Conservation (phyloP, 2,888 invertebrate species). For the Merodon equestris region DNA sequence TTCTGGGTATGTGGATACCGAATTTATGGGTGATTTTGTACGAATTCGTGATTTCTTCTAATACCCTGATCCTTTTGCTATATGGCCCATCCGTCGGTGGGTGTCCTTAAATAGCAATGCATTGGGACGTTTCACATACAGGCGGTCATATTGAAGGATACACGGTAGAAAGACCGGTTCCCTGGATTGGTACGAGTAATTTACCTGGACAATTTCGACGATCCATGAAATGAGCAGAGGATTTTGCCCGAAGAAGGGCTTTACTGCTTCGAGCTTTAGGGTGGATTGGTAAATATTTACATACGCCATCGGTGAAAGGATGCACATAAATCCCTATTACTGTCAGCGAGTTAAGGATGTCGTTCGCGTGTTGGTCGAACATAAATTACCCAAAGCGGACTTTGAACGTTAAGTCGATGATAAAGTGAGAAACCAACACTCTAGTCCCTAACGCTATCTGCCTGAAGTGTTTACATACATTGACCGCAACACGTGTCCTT, state of each 20-base stretch:
- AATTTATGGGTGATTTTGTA: conserved; percentile 62
- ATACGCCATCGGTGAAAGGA: conserved; percentile 18
- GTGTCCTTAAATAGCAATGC: neutral
- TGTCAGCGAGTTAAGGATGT: conserved; percentile 52
- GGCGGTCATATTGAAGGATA: conserved; percentile 19
- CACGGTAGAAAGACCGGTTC: conserved; percentile 4
- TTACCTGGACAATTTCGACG: conserved; percentile 49
- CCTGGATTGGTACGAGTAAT: conserved; percentile 19
- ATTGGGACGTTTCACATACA: neutral
- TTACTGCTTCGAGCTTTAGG: conserved; percentile 40
- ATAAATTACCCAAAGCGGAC: conserved; percentile 33
- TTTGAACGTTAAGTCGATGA: too few relatives aligned
- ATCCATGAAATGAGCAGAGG: conserved; percentile 26
- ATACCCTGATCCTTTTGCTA: conserved; percentile 43
- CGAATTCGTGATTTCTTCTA: conserved; percentile 62
- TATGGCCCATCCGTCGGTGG: conserved; percentile 9
- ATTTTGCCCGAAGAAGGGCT: conserved; percentile 1
- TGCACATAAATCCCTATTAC: conserved; percentile 24
- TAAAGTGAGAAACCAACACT: too few relatives aligned
- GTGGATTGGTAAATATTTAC: conserved; percentile 54
- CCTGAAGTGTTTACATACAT: too few relatives aligned
- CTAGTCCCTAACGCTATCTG: too few relatives aligned
- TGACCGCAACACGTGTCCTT: too few relatives aligned
- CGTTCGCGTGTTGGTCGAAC: conserved; percentile 42
- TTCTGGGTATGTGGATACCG: conserved; percentile 54